Evolutionary conservation across 2,113 vertebrate species (phyloP).

Genomic region (Camarhynchus parvulus): DNA sequence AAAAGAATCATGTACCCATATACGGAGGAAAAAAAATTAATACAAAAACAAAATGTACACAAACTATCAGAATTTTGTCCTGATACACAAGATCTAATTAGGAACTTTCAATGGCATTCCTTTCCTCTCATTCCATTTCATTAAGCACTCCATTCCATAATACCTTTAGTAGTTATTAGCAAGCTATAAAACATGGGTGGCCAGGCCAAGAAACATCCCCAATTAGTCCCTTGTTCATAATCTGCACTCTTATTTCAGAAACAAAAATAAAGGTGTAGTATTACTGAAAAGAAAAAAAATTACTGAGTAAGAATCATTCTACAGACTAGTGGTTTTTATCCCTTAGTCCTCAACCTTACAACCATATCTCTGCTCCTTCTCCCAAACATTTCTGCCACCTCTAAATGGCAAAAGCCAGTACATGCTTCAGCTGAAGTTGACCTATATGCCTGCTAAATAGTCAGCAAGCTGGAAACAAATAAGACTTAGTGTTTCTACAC

Average conservation of each 20-base stretch:
- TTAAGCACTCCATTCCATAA: neutral
- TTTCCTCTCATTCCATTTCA: neutral
- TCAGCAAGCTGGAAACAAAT: neutral
- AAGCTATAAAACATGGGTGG: neutral
- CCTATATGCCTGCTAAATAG: neutral
- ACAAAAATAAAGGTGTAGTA: neutral
- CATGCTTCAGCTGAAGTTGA: neutral
- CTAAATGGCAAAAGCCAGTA: neutral
- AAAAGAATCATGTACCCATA: neutral
- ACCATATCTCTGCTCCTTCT: neutral
- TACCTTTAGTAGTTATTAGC: neutral
- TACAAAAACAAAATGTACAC: neutral
- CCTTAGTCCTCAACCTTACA: neutral
- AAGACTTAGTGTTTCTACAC: neutral
- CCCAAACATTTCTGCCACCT: accelerated
- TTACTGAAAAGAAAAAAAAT: neutral
- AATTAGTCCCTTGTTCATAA: neutral
- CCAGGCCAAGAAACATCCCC: neutral
- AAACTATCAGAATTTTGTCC: neutral
- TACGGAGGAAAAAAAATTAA: accelerated
- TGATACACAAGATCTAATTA: neutral
- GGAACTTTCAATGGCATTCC: neutral
- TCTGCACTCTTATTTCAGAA: neutral
- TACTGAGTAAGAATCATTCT: neutral
- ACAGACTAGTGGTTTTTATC: neutral